Evolutionary conservation across 2,797 vertebrate genomes (phyloP).

Genomic region (Mus spretus): DNA sequence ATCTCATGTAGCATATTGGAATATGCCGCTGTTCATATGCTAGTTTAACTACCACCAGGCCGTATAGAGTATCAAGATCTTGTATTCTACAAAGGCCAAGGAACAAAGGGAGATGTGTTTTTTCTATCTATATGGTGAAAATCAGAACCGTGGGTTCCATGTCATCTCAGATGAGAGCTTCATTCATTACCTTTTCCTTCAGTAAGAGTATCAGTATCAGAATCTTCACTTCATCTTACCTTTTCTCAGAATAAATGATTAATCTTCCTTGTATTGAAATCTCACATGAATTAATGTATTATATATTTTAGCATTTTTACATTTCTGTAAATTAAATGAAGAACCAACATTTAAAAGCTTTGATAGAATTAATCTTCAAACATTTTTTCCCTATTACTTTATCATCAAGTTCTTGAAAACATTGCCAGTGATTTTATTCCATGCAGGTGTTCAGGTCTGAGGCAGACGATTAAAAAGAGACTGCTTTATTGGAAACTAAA

Average conservation of each 20-base stretch:
- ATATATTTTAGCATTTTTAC: neutral
- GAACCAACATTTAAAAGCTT: neutral
- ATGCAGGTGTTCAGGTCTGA: neutral
- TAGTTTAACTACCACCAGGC: neutral
- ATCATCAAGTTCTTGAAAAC: neutral
- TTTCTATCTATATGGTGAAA: neutral
- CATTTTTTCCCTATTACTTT: neutral
- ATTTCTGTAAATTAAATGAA: neutral
- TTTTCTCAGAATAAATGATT: neutral
- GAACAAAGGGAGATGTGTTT: neutral
- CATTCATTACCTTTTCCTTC: neutral
- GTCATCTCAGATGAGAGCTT: neutral
- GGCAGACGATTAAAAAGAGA: neutral
- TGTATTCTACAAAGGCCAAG: neutral
- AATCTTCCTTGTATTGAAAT: neutral
- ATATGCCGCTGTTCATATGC: neutral
- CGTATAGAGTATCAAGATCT: neutral
- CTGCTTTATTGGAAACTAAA: neutral
- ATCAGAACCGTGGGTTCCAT: neutral
- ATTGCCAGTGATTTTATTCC: neutral
- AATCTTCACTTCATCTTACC: neutral
- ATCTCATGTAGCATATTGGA: neutral
- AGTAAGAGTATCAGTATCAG: neutral
- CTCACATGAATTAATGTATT: neutral
- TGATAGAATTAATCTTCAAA: neutral